Conservation (phyloP, 2,797 vertebrate genomes). For the Streptopelia turtur region DNA sequence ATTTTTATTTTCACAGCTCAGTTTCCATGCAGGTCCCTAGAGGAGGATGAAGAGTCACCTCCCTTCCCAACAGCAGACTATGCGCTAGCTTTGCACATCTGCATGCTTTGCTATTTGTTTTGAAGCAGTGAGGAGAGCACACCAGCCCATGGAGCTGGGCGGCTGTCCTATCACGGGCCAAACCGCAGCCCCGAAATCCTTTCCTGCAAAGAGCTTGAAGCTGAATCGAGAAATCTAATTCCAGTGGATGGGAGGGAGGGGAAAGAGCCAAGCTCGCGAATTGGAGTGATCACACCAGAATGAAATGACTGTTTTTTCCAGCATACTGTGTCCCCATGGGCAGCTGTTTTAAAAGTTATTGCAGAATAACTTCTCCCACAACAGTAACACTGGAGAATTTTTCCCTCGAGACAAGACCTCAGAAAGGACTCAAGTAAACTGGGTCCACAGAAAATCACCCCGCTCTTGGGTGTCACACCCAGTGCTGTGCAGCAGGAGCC, state of each 20-base stretch:
- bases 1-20: neutral
- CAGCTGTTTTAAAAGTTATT: constrained; percentile 24
- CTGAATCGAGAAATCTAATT: neutral
- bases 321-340: neutral
- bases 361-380: constrained; percentile 6
- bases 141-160: neutral
- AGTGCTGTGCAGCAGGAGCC: neutral
- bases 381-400: neutral
- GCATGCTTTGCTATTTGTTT: rapidly evolving
- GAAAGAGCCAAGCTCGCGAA: neutral
- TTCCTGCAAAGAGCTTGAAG: neutral
- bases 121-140: neutral
- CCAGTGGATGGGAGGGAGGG: neutral
- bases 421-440: neutral
- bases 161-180: neutral
- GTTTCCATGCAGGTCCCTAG: neutral
- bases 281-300: neutral
- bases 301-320: constrained; percentile 10
- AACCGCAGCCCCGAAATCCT: rapidly evolving
- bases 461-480: neutral
- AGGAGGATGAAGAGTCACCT: neutral
- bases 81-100: neutral
- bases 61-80: neutral
- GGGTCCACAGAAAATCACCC: neutral
- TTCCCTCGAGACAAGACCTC: neutral